These are phyloP conservation scores for Natator depressus DNA, from an alignment of 2,113 vertebrate species.

Conservation along the genomic window DNA sequence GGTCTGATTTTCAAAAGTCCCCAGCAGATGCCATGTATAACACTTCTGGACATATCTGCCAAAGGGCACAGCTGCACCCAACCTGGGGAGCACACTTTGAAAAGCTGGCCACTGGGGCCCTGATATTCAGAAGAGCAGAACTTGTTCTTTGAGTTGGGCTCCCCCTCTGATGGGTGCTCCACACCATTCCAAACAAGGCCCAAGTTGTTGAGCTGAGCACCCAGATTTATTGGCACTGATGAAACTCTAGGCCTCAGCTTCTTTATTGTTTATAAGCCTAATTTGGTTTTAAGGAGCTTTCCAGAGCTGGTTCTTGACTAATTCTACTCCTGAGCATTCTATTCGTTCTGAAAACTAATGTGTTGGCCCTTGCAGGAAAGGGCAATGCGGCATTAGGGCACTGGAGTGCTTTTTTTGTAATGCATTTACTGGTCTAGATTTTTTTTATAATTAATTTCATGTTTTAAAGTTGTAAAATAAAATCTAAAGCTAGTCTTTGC, in stretches of 20 bases:
- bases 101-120: background rate
- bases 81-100: background rate
- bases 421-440: background rate
- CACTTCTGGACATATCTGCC: background rate
- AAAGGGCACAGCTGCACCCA: background rate
- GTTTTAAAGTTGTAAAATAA: background rate
- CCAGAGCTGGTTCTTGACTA: background rate
- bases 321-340: background rate
- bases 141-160: no score
- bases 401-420: background rate
- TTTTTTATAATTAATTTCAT: background rate
- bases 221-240: background rate
- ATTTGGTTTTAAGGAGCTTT: background rate
- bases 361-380: background rate
- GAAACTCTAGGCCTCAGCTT: background rate
- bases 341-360: background rate
- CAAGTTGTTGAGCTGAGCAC: background rate
- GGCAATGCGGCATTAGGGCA: background rate
- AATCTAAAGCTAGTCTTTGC: background rate
- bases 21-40: background rate
- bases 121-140: background rate
- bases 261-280: background rate
- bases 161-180: background rate
- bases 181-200: background rate
- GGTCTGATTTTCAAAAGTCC: background rate